These are phyloP conservation scores for Marcusenius ussheri DNA, from an alignment of 2,113 vertebrate genomes.

Conservation along the genomic window DNA sequence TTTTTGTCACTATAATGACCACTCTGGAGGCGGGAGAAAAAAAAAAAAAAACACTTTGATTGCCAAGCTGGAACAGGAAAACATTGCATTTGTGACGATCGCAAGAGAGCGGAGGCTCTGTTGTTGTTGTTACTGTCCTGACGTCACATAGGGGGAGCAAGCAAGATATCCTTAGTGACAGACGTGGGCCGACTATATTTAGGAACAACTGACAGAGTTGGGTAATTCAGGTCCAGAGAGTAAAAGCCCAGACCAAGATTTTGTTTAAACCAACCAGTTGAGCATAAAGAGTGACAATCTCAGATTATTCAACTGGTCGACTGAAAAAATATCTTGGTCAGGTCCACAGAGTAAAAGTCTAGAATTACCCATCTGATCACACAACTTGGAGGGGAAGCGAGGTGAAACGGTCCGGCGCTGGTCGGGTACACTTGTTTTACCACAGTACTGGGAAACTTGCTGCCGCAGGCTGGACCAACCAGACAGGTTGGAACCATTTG, in stretches of 20 bases:
- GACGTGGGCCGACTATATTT: neutral
- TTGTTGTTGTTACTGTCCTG: slow-evolving; percentile 1
- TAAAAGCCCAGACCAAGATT: too few species aligned
- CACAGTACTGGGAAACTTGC: neutral
- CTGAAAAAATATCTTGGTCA: too few species aligned
- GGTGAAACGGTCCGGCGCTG: neutral
- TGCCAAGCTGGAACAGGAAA: neutral
- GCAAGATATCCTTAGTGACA: slow-evolving; percentile 1
- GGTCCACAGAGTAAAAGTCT: neutral
- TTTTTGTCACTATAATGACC: neutral
- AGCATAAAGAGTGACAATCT: too few species aligned
- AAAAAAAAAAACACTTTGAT: slow-evolving; percentile 2
- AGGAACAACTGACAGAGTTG: neutral
- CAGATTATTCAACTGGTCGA: too few species aligned
- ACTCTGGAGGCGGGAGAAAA: neutral
- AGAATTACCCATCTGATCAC: neutral
- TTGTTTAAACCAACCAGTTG: too few species aligned
- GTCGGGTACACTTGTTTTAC: neutral
- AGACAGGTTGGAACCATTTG: neutral
- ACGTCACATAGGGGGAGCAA: neutral
- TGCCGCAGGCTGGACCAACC: neutral
- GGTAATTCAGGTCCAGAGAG: too few species aligned
- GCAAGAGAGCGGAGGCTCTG: neutral
- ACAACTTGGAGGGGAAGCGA: neutral
- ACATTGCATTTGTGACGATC: slow-evolving; percentile 10